A percentile compares a stretch with the other conserved stretches of the same genome.
Conservation (phyloP, 2,888 invertebrate species). For the Leptinotarsa tumamoca region DNA sequence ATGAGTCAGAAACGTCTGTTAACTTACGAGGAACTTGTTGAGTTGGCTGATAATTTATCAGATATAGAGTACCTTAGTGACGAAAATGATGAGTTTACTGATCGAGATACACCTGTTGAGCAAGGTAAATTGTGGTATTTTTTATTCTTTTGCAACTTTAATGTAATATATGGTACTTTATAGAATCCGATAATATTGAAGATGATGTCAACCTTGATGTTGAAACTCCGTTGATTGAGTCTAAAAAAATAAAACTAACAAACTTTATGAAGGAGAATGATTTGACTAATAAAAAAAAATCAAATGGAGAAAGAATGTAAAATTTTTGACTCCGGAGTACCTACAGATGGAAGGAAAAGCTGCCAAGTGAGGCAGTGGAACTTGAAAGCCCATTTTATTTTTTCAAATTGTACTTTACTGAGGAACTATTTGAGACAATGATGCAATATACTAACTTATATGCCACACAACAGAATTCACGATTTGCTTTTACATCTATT, state of each 20-base stretch:
- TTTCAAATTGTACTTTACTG: slow-evolving; percentile 21
- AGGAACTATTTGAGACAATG: slow-evolving; percentile 16
- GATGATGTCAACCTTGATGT: slow-evolving; percentile 11
- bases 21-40: slow-evolving; percentile 16
- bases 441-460: neutral
- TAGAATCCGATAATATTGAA: slow-evolving; percentile 12
- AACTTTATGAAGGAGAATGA: slow-evolving; percentile 9
- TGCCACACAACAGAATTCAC: slow-evolving; percentile 21
- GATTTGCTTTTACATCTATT: neutral
- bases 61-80: slow-evolving; percentile 24
- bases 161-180: slow-evolving; percentile 4
- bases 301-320: neutral
- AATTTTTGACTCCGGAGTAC: neutral
- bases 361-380: neutral
- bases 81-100: slow-evolving; percentile 20
- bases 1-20: slow-evolving; percentile 6
- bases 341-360: slow-evolving; percentile 12
- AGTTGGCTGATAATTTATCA: neutral
- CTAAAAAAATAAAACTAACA: neutral
- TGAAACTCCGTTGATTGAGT: slow-evolving; percentile 3
- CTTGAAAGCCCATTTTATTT: slow-evolving; percentile 15
- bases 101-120: neutral
- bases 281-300: slow-evolving; percentile 16
- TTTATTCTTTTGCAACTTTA: slow-evolving; percentile 13
- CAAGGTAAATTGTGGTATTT: slow-evolving; percentile 8